These are phyloP conservation scores for Eleginops maclovinus DNA, from an alignment of 2,113 vertebrate genomes.

Conservation along the genomic window DNA sequence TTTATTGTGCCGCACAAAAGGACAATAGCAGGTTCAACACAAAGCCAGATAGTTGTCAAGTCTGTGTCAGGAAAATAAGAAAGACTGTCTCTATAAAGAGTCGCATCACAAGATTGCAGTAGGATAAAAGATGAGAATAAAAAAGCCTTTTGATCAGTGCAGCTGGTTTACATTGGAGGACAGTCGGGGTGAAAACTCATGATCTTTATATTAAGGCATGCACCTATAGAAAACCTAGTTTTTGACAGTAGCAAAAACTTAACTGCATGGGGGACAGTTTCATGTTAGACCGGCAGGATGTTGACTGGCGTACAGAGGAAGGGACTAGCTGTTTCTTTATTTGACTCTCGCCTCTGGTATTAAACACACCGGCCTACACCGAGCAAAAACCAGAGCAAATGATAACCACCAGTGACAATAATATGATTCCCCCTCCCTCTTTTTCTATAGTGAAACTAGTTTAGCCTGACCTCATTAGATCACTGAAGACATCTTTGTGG, in stretches of 20 bases:
- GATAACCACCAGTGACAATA: slow-evolving; percentile 52
- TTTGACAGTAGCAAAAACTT: not conserved
- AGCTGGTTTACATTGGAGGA: not conserved
- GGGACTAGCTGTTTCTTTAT: not conserved
- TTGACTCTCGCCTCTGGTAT: slow-evolving; percentile 1
- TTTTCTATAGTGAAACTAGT: slow-evolving; percentile 70
- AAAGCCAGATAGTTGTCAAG: not conserved
- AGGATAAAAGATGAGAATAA: not conserved
- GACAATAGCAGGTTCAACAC: slow-evolving; percentile 50
- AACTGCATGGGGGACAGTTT: not conserved
- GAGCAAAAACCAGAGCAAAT: slow-evolving; percentile 45
- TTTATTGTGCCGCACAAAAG: slow-evolving; percentile 61
- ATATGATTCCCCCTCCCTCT: slow-evolving; percentile 46
- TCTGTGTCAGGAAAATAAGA: slow-evolving; percentile 1
- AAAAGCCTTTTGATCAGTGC: not conserved
- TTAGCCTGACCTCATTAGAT: slow-evolving; percentile 77
- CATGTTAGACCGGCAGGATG: not conserved
- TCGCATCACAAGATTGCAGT: not conserved
- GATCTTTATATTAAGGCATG: not conserved
- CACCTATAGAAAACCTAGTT: not conserved
- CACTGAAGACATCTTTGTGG: slow-evolving; percentile 62
- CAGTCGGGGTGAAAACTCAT: not conserved
- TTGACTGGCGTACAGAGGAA: slow-evolving; percentile 32
- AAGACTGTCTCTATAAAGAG: not conserved
- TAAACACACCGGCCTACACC: not conserved